Conservation (phyloP, 1,140 invertebrate genomes). For the Dendroctonus ponderosae region DNA sequence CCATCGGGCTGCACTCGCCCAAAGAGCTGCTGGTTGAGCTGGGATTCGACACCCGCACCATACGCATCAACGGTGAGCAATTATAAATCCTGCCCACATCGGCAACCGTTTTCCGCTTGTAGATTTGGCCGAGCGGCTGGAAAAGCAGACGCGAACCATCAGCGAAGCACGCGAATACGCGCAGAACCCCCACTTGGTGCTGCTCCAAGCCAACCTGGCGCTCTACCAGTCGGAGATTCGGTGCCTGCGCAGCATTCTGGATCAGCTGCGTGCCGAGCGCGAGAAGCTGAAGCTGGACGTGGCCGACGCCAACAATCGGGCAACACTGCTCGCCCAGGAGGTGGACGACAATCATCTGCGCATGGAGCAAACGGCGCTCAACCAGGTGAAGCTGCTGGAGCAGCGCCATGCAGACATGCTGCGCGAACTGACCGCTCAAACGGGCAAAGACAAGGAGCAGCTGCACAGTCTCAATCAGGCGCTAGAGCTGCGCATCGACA, state of each 20-base stretch:
- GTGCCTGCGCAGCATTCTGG: constrained; percentile 58
- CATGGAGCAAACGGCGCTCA: constrained; percentile 71
- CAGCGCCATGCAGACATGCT: constrained; percentile 72
- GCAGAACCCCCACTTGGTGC: constrained; percentile 52
- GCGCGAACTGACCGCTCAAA: constrained; percentile 65
- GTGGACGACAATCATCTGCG: constrained; percentile 84
- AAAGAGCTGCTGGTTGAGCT: constrained; percentile 64
- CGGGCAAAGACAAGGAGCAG: constrained; percentile 69
- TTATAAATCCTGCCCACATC: too few relatives aligned
- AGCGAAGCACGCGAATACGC: constrained; percentile 49
- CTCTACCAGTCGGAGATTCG: constrained; percentile 62
- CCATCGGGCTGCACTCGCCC: constrained; percentile 64
- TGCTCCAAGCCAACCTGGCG: constrained; percentile 58
- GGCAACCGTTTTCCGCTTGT: constrained; percentile 23
- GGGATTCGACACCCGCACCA: constrained; percentile 63
- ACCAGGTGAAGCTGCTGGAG: constrained; percentile 66
- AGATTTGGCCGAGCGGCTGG: constrained; percentile 70
- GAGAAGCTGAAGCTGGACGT: constrained; percentile 77
- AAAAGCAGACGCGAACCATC: constrained; percentile 68
- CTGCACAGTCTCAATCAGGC: constrained; percentile 55
- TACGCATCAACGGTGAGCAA: constrained; percentile 55
- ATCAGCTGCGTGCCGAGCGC: constrained; percentile 67
- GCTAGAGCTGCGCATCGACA: constrained; percentile 51
- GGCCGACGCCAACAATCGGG: constrained; percentile 75
- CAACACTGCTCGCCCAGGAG: constrained; percentile 77